These are phyloP conservation scores for Hylaea fasciaria DNA, from an alignment of 2,888 invertebrate species.

Conservation along the genomic window DNA sequence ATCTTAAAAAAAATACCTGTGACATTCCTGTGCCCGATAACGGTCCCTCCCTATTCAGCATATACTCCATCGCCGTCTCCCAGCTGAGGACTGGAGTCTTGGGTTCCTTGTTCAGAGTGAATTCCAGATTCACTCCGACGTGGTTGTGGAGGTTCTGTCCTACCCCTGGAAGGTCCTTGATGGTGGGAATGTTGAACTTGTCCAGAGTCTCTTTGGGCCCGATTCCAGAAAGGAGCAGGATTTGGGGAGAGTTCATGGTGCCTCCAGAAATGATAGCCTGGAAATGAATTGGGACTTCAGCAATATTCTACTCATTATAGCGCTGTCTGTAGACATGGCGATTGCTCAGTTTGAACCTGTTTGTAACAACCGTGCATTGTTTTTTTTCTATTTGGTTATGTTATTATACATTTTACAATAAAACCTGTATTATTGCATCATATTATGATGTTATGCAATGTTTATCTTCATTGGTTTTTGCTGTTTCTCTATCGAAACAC, in stretches of 20 bases:
- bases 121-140: constrained; percentile 86
- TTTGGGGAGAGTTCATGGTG: constrained; percentile 87
- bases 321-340: too few species aligned
- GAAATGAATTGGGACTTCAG: constrained; percentile 6
- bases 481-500: too few species aligned
- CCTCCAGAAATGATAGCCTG: constrained; percentile 86
- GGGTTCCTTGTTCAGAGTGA: constrained; percentile 78
- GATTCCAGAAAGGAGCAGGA: constrained; percentile 87
- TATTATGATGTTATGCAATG: too few species aligned
- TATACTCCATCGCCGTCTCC: constrained; percentile 86
- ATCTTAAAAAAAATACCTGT: too few species aligned
- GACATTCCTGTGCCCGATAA: constrained; percentile 87
- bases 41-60: constrained; percentile 85
- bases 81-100: constrained; percentile 85
- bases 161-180: constrained; percentile 87
- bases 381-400: too few species aligned
- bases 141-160: constrained; percentile 89
- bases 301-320: neutral
- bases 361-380: too few species aligned
- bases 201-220: constrained; percentile 86
- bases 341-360: too few species aligned
- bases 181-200: constrained; percentile 84
- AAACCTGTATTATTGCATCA: too few species aligned
- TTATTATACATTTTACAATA: too few species aligned
- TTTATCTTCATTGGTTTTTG: too few species aligned